These are phyloP conservation scores for Perca schrenkii DNA, from an alignment of 2,113 vertebrate genomes.

Conservation along the genomic window DNA sequence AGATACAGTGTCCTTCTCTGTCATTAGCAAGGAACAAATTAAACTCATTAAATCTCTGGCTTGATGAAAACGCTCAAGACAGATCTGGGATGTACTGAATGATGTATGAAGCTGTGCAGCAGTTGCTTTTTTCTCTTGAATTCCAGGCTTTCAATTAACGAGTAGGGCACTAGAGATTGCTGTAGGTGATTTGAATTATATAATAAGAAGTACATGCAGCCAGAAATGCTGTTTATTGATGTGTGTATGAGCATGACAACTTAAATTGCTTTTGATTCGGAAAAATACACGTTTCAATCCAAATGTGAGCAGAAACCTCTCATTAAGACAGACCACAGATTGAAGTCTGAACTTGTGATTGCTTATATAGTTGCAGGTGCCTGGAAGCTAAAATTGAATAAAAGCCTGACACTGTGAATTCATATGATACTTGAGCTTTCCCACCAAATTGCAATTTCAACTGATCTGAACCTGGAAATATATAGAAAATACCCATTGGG, in stretches of 20 bases:
- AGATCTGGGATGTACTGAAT: constrained; percentile 49
- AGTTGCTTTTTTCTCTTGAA: constrained; percentile 27
- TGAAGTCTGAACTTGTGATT: constrained; percentile 11
- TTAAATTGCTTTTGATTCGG: constrained; percentile 31
- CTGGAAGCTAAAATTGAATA: constrained; percentile 1
- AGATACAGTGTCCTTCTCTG: constrained; percentile 56
- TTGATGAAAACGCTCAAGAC: constrained; percentile 56
- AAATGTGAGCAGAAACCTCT: constrained; percentile 5
- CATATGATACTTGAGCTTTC: neutral
- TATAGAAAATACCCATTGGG: neutral
- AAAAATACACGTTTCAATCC: constrained; percentile 30
- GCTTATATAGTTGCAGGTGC: neutral
- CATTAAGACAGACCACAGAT: constrained; percentile 1
- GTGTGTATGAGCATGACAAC: neutral
- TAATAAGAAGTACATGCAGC: constrained; percentile 11
- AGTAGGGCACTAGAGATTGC: constrained; percentile 6
- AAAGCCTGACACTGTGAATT: constrained; percentile 12
- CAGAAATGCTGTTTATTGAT: constrained; percentile 26
- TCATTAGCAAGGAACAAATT: constrained; percentile 63
- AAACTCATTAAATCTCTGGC: constrained; percentile 46
- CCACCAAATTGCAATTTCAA: neutral
- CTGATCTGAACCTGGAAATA: neutral
- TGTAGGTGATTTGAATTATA: constrained; percentile 42
- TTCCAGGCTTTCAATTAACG: constrained; percentile 59
- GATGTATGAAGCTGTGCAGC: constrained; percentile 42